phyloP scores from a whole-genome alignment of 2,113 vertebrate genomes.

The Globicephala melas region DNA sequence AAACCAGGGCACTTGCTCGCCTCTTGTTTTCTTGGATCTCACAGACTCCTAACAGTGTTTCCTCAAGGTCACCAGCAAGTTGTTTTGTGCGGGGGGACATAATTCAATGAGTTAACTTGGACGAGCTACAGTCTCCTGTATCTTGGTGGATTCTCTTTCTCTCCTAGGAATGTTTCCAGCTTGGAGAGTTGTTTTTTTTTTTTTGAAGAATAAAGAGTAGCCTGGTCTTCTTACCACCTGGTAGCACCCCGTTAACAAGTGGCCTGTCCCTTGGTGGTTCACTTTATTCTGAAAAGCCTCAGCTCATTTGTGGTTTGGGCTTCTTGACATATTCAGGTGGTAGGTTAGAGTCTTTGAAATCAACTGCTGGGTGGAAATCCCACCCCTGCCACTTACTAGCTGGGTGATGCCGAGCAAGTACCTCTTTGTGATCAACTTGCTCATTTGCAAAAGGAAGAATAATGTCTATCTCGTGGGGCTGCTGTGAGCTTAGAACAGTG shows the following conservation, averaged over 20 bases:
- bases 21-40: neutral
- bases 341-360: neutral
- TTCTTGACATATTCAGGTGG: neutral
- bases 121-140: neutral
- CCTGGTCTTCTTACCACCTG: neutral
- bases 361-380: neutral
- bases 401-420: neutral
- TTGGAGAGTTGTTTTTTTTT: neutral
- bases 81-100: too few relatives aligned
- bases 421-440: neutral
- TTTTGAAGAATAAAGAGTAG: neutral
- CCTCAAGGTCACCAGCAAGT: neutral
- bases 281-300: neutral
- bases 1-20: neutral
- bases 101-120: neutral
- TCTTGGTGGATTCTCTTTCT: neutral
- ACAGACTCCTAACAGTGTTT: neutral
- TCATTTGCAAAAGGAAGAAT: neutral
- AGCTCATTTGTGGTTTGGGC: neutral
- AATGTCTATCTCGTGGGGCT: neutral
- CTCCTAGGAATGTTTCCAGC: neutral
- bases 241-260: neutral
- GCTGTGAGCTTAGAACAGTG: neutral
- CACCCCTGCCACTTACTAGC: neutral
- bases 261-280: neutral